Evolutionary conservation across 2,797 vertebrate species (phyloP), one percentile per base, ranked within the genome.

Genomic region (Hirundo rustica): DNA sequence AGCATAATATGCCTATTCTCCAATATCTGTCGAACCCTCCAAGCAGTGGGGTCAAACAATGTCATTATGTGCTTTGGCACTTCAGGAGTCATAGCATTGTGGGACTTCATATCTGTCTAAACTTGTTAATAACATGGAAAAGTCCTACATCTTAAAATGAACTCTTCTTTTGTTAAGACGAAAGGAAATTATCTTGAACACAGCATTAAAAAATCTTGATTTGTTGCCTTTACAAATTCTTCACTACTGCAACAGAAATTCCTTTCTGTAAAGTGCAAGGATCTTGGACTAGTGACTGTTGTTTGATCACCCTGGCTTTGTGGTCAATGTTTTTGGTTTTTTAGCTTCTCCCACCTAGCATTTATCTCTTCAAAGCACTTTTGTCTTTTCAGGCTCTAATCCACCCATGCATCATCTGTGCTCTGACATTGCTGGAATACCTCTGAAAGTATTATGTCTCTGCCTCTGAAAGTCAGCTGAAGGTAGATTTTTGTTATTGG

Each of bases 81-180:
- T 75, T 29, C 11, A 53, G 45, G 16, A 57, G 6, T 6, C 32
- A 38, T 4, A 40, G 6, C 0, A 2, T 0, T 57, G 4, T 30
- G 27, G 62, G 10, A 8, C 45, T 78, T 75, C 9, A 6, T 58
- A 51, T 26, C 47, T 84, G 19, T 51, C 40, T n/a, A 70, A 45
- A 42, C 3, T 78, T 61, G 10, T 15, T 40, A 77, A 71, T 48
- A 71, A 20, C 5, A 36, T 8, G 8, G 10, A 72, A 16, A 81
- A 75, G 10, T 71, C 11, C 2, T 3, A 11, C 0, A 0, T n/a
- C 16, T 54, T 73, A 68, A 66, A 87, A 61, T 8, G 86, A 74
- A 4, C 2, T 42, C 25, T 67, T 66, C 1, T 50, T 78, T 58
- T 36, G 11, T 34, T 58, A 54, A 79, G 13, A 57, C 21, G 16